Evolutionary conservation across 2,113 vertebrate species (phyloP), one percentile per base, ranked within the genome.

Genomic region (Mus spicilegus): DNA sequence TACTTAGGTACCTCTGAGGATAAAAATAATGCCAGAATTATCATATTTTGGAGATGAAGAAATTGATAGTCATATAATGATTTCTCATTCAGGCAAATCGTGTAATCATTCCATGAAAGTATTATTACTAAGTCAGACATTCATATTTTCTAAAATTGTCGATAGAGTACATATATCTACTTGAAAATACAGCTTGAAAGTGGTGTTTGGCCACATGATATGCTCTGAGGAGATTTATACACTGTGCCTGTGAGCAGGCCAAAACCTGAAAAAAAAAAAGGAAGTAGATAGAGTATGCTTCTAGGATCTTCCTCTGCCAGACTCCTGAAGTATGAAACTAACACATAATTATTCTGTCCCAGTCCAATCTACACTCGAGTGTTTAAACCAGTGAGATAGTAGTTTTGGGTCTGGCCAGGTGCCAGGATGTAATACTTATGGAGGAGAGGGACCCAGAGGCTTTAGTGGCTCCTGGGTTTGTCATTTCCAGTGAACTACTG

Each of bases 401-500:
- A 58, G 95, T n/a, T 70, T 1, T 4, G 0, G 56, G 93, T 65
- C 19, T 91, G 85, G 87, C 77, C 0, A 33, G 82, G 19, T 65
- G 82, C 82, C 80, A 92, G 77, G 61, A 51, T 80, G 30, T 89
- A 96, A 77, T 19, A 96, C 82, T 28, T 61, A 75, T 91, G 33
- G 30, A 96, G 39, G 5, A 70, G 17, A 3, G n/a, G 4, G n/a
- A 58, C 12, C 3, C 2, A 54, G 20, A 39, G 36, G 20, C 61
- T 70, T 70, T n/a, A 77, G 76, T 80, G 0, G 0, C 63, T 96
- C 54, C 95, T 36, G 20, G 30, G 14, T 49, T 94, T 22, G 80
- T 85, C 65, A 36, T 98, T 98, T 98, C 97, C 19, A 65, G 97
- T 96, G 94, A 96, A 49, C 80, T 92, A 80, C 92, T 92, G 39